Evolutionary conservation across 2,888 invertebrate species (phyloP), one percentile per base, ranked within the genome.

Genomic region (Gandaritis pyraliata): DNA sequence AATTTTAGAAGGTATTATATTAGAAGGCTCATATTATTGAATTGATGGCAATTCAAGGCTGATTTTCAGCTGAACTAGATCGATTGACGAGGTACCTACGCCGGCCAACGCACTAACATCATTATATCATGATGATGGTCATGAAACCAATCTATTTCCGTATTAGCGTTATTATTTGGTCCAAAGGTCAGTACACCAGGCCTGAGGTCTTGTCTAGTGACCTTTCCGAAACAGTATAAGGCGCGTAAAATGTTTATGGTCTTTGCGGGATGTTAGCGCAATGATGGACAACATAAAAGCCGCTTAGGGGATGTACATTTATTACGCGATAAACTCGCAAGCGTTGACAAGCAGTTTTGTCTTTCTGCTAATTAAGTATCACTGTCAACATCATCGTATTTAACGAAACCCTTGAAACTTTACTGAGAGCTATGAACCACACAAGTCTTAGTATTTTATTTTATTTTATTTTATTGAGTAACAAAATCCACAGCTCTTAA

Each of bases 161-260:
- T 36, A 33, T 56, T 45, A 7, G 1, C 7, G n/a, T n/a, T n/a
- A n/a, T n/a, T n/a, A n/a, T n/a, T n/a, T 6, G 43, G 38, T 33
- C n/a, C 39, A 61, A 66, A 61, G 58, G 58, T 55, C 61, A 47
- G 54, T 55, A 8, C 61, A 46, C 15, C n/a, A 33, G 29, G 45
- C 38, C 13, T 57, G 51, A 41, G 58, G 46, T 58, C 30, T 48
- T 39, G 62, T 58, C 30, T 48, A 33, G 62, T 50, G 64, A 65
- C 60, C 55, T 63, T 64, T 62, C 29, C 16, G 45, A 48, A 45
- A 38, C 39, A 43, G 58, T 43, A 29, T 29, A 53, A 36, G 6
- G 16, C 11, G 53, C 57, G 64, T 66, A 61, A 66, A 65, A 63
- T 38, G 66, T 69, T 67, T 59, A 66, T 53, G 48, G 57, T 18